Percentiles rank a stretch among this genome's conserved stretches.
Evolutionary conservation across 1,140 invertebrate genomes (phyloP).

Genomic region (Drosophila rhopaloa): DNA sequence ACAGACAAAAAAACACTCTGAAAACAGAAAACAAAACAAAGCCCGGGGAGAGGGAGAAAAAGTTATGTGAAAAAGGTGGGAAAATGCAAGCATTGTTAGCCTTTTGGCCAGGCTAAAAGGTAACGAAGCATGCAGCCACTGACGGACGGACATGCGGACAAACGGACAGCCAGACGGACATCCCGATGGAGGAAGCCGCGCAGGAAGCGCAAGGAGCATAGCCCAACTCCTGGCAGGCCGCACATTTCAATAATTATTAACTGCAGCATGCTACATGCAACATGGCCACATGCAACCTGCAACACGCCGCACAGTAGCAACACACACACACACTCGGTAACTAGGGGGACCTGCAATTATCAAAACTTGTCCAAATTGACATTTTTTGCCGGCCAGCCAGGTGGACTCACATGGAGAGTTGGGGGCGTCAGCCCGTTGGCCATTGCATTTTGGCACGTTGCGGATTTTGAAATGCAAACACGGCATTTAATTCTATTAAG

Average conservation of each 20-base stretch:
- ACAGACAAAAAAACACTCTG: conserved; percentile 28
- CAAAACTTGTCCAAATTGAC: conserved; percentile 82
- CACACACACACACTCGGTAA: conserved; percentile 28
- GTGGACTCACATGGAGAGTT: conserved; percentile 4
- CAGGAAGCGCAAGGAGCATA: conserved; percentile 79
- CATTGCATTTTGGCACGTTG: conserved; percentile 68
- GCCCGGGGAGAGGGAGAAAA: conserved; percentile 54
- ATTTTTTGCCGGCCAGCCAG: conserved; percentile 55
- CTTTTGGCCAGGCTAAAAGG: conserved; percentile 68
- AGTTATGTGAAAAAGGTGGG: conserved; percentile 82
- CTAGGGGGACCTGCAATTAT: conserved; percentile 69
- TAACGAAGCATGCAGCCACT: conserved; percentile 80
- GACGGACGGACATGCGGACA: conserved; percentile 20
- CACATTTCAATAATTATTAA: conserved; percentile 84
- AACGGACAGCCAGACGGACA: conserved; percentile 7
- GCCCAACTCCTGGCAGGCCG: conserved; percentile 76
- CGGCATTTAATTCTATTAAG: conserved; percentile 82
- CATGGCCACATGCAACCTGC: conserved; percentile 62
- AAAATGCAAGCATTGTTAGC: conserved; percentile 83
- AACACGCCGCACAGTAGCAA: conserved; percentile 68
- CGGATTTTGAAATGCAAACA: conserved; percentile 83
- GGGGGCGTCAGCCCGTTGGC: conserved; percentile 46
- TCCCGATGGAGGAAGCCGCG: conserved; percentile 63
- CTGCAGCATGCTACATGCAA: conserved; percentile 82
- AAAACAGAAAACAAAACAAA: conserved; percentile 44